Percentiles rank a stretch among this genome's conserved stretches.
phyloP scores from a whole-genome alignment of 2,797 vertebrate species.

The Taeniopygia guttata region DNA sequence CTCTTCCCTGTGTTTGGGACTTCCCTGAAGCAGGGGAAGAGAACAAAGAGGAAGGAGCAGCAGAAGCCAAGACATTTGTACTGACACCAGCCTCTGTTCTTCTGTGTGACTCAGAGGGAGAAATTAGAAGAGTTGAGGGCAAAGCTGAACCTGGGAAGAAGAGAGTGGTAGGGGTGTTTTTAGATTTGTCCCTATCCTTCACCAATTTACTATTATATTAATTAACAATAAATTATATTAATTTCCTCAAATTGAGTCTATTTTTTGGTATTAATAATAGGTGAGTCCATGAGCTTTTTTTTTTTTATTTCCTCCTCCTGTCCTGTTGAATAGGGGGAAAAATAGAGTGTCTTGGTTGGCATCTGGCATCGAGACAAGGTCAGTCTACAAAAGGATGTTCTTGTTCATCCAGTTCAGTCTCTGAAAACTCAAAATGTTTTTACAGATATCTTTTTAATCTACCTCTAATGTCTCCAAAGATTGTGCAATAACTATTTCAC shows the following conservation, averaged over 20 bases:
- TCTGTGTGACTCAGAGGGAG: background rate
- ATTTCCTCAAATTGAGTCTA: rapidly evolving
- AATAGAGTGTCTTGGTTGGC: background rate
- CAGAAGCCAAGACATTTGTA: background rate
- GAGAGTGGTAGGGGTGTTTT: rapidly evolving
- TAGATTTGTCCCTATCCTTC: background rate
- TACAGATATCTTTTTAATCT: background rate
- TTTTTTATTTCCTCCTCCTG: background rate
- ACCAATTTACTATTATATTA: background rate
- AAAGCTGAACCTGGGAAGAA: background rate
- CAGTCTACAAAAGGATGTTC: background rate
- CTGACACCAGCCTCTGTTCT: rapidly evolving
- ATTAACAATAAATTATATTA: background rate
- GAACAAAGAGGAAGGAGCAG: background rate
- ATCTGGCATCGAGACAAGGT: background rate
- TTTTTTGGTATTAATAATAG: background rate
- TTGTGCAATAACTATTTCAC: background rate
- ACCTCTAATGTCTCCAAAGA: background rate
- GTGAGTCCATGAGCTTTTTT: background rate
- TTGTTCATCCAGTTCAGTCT: background rate
- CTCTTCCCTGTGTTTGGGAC: background rate
- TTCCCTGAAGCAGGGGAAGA: background rate
- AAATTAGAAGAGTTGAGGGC: background rate
- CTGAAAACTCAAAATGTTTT: background rate
- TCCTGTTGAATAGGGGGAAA: rapidly evolving